Percentiles rank a stretch among this genome's conserved stretches.
phyloP scores from a whole-genome alignment of 2,888 invertebrate genomes.

The Anoncus sp. region DNA sequence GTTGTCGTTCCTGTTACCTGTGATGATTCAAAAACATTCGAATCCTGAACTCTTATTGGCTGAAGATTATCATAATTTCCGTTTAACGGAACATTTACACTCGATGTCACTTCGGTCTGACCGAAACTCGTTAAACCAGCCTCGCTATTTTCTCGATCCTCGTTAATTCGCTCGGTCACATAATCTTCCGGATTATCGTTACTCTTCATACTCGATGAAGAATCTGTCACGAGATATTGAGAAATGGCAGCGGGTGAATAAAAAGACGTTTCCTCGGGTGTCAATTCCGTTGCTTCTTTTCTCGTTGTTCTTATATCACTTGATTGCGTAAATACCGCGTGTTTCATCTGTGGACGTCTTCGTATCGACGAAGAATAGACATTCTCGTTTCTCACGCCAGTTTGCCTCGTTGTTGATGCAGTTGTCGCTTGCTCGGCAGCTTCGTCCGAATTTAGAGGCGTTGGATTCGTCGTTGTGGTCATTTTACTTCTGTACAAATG shows the following conservation, averaged over 20 bases:
- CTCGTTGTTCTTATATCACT: constrained; percentile 74
- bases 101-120: constrained; percentile 19
- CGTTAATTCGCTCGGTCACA: constrained; percentile 48
- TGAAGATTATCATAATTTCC: constrained; percentile 19
- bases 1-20: constrained; percentile 26
- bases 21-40: constrained; percentile 26
- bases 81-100: neutral
- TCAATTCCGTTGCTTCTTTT: constrained; percentile 84
- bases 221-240: constrained; percentile 68
- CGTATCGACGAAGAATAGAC: constrained; percentile 76
- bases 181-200: constrained; percentile 57
- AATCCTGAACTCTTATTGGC: constrained; percentile 28
- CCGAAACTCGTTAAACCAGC: constrained; percentile 12
- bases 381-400: constrained; percentile 75
- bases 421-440: constrained; percentile 29
- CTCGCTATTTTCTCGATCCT: constrained; percentile 55
- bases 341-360: constrained; percentile 74
- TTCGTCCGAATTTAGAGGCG: constrained; percentile 10
- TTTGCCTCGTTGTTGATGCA: constrained; percentile 63
- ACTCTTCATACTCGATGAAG: constrained; percentile 21
- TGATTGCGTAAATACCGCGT: constrained; percentile 68
- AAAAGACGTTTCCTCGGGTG: constrained; percentile 84
- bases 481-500: constrained; percentile 77
- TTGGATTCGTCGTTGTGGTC: constrained; percentile 55
- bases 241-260: constrained; percentile 83